Conservation (phyloP, 2,888 invertebrate species). For the Dryomyza anilis region DNA sequence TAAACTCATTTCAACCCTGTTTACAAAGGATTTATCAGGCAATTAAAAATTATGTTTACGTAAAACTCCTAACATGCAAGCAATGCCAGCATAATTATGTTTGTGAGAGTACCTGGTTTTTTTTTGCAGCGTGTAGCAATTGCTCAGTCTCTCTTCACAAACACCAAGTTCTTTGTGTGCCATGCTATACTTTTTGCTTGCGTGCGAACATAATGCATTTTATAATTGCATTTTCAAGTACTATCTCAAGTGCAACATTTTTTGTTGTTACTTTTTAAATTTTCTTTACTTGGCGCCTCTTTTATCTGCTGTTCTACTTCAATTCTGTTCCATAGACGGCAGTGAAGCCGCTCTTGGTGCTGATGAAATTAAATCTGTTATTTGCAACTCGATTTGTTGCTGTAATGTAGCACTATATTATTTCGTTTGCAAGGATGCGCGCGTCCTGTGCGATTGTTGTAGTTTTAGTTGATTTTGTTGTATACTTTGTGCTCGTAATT, state of each 20-base stretch:
- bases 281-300: background rate
- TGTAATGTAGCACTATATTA: constrained; percentile 17
- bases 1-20: too few relatives aligned
- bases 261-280: constrained; percentile 1
- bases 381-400: constrained; percentile 25
- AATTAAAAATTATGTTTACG: too few relatives aligned
- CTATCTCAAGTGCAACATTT: constrained; percentile 18
- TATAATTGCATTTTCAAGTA: constrained; percentile 28
- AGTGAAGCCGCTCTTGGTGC: too few relatives aligned
- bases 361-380: constrained; percentile 25
- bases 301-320: background rate
- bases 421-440: background rate
- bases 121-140: too few relatives aligned
- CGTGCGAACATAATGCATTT: constrained; percentile 26
- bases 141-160: too few relatives aligned
- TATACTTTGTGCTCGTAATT: background rate
- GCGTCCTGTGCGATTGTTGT: background rate
- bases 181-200: too few relatives aligned
- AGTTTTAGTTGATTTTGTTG: background rate
- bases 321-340: too few relatives aligned
- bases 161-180: background rate
- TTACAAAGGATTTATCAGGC: too few relatives aligned
- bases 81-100: too few relatives aligned
- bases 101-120: too few relatives aligned
- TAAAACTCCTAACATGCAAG: too few relatives aligned